These are phyloP conservation scores for Beroe ovata DNA, from an alignment of 37 sponge, comb jelly and placozoan species.

Conservation along the genomic window DNA sequence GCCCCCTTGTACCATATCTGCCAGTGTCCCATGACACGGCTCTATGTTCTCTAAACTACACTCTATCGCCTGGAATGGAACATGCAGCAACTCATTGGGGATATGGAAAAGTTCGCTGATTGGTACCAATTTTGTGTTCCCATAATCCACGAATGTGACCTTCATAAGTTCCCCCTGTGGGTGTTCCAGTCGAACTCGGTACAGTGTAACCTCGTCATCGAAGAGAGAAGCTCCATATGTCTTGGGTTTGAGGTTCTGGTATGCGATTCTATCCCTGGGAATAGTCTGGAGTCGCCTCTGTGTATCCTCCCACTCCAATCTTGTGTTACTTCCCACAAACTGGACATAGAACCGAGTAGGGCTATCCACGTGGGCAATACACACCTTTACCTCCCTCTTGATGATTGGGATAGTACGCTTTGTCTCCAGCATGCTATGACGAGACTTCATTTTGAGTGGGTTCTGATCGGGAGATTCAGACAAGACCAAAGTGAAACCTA, in stretches of 20 bases:
- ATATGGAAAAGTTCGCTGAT: constrained; percentile 70
- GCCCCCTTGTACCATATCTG: constrained; percentile 20
- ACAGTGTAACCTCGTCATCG: constrained; percentile 35
- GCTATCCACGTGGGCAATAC: constrained; percentile 17
- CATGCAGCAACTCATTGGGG: constrained; percentile 24
- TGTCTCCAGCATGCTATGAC: no score
- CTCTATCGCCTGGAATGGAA: constrained; percentile 50
- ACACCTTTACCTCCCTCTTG: background rate
- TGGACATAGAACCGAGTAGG: constrained; percentile 52
- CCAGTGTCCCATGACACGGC: background rate
- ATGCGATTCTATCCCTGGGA: background rate
- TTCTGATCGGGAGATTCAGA: background rate
- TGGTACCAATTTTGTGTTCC: constrained; percentile 75
- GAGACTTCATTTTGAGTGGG: no score
- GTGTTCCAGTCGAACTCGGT: constrained; percentile 16
- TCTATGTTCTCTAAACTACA: constrained; percentile 33
- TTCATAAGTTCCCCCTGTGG: constrained; percentile 25
- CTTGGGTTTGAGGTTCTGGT: constrained; percentile 37
- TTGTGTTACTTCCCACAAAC: background rate
- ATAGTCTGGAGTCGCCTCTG: background rate
- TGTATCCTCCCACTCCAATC: constrained; percentile 9
- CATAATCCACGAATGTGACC: constrained; percentile 87
- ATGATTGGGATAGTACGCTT: constrained; percentile 39
- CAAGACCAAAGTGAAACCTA: background rate
- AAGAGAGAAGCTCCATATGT: constrained; percentile 11